A percentile compares a stretch with the other conserved stretches of the same genome.
phyloP scores from a whole-genome alignment of 1,140 invertebrate genomes.

The Lordiphosa collinella region DNA sequence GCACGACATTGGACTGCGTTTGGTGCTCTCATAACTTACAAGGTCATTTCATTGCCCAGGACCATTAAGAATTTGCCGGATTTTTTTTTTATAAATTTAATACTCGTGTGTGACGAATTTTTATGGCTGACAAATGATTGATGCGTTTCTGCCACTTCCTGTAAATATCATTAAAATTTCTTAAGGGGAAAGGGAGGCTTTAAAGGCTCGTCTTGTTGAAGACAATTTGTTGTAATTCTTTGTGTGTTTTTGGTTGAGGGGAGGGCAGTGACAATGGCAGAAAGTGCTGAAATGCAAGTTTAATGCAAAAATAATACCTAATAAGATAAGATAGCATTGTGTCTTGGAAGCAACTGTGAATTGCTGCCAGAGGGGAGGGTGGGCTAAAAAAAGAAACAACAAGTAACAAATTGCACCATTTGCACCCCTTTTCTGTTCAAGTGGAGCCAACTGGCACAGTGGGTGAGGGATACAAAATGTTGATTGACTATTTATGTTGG shows the following conservation, averaged over 20 bases:
- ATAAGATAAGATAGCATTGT: conserved; percentile 78
- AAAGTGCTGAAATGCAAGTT: conserved; percentile 69
- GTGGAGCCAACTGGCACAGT: conserved; percentile 19
- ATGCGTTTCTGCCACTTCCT: conserved; percentile 65
- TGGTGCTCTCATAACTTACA: conserved; percentile 60
- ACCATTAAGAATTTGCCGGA: conserved; percentile 63
- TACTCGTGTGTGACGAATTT: conserved; percentile 75
- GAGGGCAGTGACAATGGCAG: conserved; percentile 2
- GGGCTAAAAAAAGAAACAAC: conserved; percentile 36
- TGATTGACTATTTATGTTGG: no score
- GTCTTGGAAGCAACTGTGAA: conserved; percentile 31
- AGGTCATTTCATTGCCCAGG: conserved; percentile 66
- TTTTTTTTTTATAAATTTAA: conserved; percentile 64
- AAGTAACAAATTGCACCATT: conserved; percentile 71
- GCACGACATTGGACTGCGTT: conserved; percentile 22
- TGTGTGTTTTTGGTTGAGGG: not conserved
- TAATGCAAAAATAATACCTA: conserved; percentile 73
- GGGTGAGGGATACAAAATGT: not conserved
- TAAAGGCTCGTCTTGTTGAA: conserved; percentile 46
- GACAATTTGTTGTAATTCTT: conserved; percentile 29
- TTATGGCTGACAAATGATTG: conserved; percentile 78
- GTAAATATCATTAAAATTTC: conserved; percentile 69
- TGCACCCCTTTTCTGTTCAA: conserved; percentile 59
- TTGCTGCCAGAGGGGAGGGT: not conserved
- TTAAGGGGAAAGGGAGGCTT: conserved; percentile 27